A percentile compares a stretch with the other conserved stretches of the same genome.
These are phyloP conservation scores for Ceratina japonica DNA, from an alignment of 1,140 invertebrate species.

Conservation along the genomic window DNA sequence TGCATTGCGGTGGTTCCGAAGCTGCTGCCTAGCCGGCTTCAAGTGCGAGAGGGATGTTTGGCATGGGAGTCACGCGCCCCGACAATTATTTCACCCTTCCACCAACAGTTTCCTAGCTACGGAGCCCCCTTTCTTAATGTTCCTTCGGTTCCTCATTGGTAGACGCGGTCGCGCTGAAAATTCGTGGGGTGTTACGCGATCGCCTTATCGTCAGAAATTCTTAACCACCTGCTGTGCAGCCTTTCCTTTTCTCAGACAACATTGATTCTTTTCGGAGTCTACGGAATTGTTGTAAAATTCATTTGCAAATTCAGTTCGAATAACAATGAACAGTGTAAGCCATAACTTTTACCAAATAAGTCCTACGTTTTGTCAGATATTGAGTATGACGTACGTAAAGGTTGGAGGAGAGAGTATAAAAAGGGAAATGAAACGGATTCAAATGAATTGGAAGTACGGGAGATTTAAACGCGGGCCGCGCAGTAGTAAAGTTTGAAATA, in stretches of 20 bases:
- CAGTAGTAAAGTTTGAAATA: background rate
- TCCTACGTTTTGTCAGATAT: too few relatives aligned
- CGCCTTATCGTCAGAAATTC: slow-evolving; percentile 60
- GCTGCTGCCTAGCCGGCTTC: slow-evolving; percentile 60
- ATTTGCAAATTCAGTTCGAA: too few relatives aligned
- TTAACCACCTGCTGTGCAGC: slow-evolving; percentile 60
- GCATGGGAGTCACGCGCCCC: slow-evolving; percentile 73
- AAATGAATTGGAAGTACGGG: background rate
- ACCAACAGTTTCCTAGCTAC: slow-evolving; percentile 52
- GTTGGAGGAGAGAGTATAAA: too few relatives aligned
- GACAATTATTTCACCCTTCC: slow-evolving; percentile 74
- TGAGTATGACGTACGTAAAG: background rate
- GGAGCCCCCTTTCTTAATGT: slow-evolving; percentile 35
- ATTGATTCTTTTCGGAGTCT: slow-evolving; percentile 52
- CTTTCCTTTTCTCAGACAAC: slow-evolving; percentile 47
- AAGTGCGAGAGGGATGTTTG: slow-evolving; percentile 62
- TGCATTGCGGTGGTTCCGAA: slow-evolving; percentile 72
- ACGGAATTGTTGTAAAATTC: too few relatives aligned
- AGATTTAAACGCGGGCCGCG: background rate
- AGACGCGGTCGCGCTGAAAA: slow-evolving; percentile 54
- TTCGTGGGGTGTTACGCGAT: slow-evolving; percentile 17
- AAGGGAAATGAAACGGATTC: background rate
- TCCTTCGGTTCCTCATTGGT: slow-evolving; percentile 62
- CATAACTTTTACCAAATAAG: too few relatives aligned
- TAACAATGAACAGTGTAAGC: too few relatives aligned